Percentiles rank a stretch among this genome's conserved stretches.
Conservation (phyloP, 2,888 invertebrate species). For the Chironomus tentans region DNA sequence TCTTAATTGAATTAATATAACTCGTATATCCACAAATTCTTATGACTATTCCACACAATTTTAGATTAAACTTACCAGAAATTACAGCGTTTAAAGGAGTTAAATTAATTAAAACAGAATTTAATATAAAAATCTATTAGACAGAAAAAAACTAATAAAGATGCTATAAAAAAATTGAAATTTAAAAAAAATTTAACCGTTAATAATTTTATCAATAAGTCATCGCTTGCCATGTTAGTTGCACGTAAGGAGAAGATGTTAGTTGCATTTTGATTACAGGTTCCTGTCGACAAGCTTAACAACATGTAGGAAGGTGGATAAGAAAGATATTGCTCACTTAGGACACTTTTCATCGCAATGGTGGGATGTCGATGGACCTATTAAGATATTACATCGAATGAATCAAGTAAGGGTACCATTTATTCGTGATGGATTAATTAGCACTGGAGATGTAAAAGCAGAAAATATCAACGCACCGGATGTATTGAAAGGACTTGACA, state of each 20-base stretch:
- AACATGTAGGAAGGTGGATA: conserved; percentile 40
- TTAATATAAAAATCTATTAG: no score
- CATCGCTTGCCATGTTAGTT: no score
- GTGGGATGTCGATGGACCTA: conserved; percentile 65
- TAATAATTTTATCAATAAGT: no score
- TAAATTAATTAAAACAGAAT: neutral
- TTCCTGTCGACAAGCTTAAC: neutral
- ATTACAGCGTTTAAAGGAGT: neutral
- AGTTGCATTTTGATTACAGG: neutral
- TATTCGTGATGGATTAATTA: conserved; percentile 61
- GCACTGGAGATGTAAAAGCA: conserved; percentile 40
- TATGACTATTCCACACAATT: neutral
- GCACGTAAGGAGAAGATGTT: no score
- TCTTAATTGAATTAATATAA: neutral
- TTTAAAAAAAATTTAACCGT: no score
- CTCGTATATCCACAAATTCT: neutral
- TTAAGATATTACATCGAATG: conserved; percentile 63
- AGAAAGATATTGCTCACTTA: conserved; percentile 52
- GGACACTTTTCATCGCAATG: conserved; percentile 53
- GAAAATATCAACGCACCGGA: conserved; percentile 40
- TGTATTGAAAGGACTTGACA: conserved; percentile 58
- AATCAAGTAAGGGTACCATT: conserved; percentile 66
- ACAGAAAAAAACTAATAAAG: no score
- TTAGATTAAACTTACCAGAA: neutral
- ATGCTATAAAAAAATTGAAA: no score